phyloP scores from a whole-genome alignment of 1,140 invertebrate genomes.

The Euschistus heros region DNA sequence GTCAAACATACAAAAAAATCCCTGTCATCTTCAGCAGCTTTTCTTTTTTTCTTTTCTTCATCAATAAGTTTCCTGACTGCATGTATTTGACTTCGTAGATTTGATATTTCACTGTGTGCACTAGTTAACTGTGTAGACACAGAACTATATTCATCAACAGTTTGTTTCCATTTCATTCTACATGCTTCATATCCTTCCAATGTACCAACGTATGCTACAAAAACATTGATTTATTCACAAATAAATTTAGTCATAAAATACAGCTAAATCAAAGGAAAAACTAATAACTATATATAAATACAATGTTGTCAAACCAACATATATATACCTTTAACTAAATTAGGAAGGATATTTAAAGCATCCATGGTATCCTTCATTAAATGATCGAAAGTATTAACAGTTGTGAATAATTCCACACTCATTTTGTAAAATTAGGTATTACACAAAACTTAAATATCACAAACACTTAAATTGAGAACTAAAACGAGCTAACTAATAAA shows the following conservation, averaged over 20 bases:
- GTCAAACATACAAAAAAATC: constrained; percentile 42
- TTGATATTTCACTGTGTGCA: constrained; percentile 49
- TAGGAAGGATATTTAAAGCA: not conserved
- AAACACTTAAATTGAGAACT: too few species aligned
- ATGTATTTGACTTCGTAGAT: constrained; percentile 62
- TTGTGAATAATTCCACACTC: not conserved
- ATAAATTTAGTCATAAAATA: too few species aligned
- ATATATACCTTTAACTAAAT: not conserved
- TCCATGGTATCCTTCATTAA: not conserved
- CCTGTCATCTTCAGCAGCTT: constrained; percentile 49
- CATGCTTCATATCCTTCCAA: constrained; percentile 18
- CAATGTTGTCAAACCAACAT: not conserved
- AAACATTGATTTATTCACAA: not conserved
- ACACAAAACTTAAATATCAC: too few species aligned
- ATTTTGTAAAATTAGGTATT: not conserved
- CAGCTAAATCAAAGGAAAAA: too few species aligned
- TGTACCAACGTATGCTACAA: not conserved
- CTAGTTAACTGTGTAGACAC: constrained; percentile 54
- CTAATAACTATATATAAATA: too few species aligned
- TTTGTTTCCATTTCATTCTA: constrained; percentile 50
- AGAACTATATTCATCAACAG: constrained; percentile 52
- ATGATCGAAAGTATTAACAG: not conserved
- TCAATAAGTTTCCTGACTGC: constrained; percentile 67
- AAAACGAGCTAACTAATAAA: too few species aligned
- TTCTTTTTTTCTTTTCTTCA: constrained; percentile 57